A percentile compares a stretch with the other conserved stretches of the same genome.
These are phyloP conservation scores for Heterotis niloticus DNA, from an alignment of 2,113 vertebrate species.

Conservation along the genomic window DNA sequence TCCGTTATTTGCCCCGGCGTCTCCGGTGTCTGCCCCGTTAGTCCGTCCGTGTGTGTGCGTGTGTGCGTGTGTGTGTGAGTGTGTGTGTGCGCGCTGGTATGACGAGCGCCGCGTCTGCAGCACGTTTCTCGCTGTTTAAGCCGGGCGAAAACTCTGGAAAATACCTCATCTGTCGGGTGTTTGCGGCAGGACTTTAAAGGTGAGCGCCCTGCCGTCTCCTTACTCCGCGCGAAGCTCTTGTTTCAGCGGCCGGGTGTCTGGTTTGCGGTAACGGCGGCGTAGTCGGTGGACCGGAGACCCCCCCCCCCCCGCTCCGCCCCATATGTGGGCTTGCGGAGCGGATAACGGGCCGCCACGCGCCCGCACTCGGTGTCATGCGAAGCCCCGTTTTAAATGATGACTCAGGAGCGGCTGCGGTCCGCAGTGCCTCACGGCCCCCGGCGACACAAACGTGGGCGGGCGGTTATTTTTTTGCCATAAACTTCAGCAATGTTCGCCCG, in stretches of 20 bases:
- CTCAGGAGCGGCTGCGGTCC: too few species aligned
- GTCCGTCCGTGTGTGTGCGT: slow-evolving; percentile 52
- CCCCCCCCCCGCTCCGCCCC: too few species aligned
- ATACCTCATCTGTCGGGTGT: slow-evolving; percentile 43
- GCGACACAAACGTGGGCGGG: too few species aligned
- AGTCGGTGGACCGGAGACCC: too few species aligned
- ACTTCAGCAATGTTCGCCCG: too few species aligned
- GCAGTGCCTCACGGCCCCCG: too few species aligned
- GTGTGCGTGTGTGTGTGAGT: slow-evolving; percentile 57
- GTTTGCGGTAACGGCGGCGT: slow-evolving; percentile 36
- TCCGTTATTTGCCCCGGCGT: slow-evolving; percentile 23
- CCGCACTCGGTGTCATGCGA: too few species aligned
- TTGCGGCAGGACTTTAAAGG: slow-evolving; percentile 56
- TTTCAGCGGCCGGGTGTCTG: slow-evolving; percentile 49
- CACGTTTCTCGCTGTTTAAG: slow-evolving; percentile 51
- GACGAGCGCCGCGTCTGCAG: slow-evolving; percentile 73
- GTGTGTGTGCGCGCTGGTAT: slow-evolving; percentile 58
- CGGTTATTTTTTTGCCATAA: too few species aligned
- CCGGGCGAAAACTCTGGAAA: slow-evolving; percentile 43
- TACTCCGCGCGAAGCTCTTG: slow-evolving; percentile 47
- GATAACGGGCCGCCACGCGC: too few species aligned
- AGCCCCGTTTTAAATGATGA: too few species aligned
- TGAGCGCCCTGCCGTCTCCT: slow-evolving; percentile 54
- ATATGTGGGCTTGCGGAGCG: too few species aligned
- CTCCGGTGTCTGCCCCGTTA: slow-evolving; percentile 43